Evolutionary conservation across 2,113 vertebrate genomes (phyloP).

Genomic region (Clarias gariepinus): DNA sequence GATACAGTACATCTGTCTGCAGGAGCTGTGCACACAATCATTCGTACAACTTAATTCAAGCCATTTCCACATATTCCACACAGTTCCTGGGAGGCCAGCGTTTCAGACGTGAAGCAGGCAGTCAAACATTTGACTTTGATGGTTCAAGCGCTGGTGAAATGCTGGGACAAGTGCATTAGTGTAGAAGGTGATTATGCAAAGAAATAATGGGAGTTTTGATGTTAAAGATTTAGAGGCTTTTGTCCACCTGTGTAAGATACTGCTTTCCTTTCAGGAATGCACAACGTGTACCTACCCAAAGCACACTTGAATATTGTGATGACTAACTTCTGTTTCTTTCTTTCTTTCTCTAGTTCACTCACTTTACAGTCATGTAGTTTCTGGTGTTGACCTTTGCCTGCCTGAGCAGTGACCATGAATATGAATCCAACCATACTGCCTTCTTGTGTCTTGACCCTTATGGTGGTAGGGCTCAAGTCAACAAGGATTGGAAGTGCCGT

Average conservation of each 20-base stretch:
- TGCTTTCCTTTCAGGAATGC: neutral
- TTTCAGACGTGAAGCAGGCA: too few relatives aligned
- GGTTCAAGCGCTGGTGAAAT: too few relatives aligned
- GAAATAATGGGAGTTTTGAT: too few relatives aligned
- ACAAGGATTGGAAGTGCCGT: too few relatives aligned
- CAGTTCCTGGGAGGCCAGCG: too few relatives aligned
- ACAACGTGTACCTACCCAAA: neutral
- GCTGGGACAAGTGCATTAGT: too few relatives aligned
- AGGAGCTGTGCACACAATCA: too few relatives aligned
- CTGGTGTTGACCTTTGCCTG: neutral
- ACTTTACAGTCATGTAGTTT: neutral
- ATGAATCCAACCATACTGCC: neutral
- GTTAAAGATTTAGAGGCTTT: neutral
- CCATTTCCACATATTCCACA: too few relatives aligned
- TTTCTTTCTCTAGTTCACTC: neutral
- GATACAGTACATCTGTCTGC: too few relatives aligned
- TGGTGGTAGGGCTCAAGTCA: neutral
- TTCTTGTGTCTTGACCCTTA: neutral
- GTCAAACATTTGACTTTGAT: too few relatives aligned
- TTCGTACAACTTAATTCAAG: too few relatives aligned
- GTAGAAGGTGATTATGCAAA: too few relatives aligned
- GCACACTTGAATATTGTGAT: neutral
- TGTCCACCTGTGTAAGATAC: neutral
- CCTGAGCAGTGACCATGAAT: neutral
- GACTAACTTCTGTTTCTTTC: neutral